These are phyloP conservation scores for Erinaceus europaeus DNA, from an alignment of 2,113 vertebrate genomes.

Conservation along the genomic window DNA sequence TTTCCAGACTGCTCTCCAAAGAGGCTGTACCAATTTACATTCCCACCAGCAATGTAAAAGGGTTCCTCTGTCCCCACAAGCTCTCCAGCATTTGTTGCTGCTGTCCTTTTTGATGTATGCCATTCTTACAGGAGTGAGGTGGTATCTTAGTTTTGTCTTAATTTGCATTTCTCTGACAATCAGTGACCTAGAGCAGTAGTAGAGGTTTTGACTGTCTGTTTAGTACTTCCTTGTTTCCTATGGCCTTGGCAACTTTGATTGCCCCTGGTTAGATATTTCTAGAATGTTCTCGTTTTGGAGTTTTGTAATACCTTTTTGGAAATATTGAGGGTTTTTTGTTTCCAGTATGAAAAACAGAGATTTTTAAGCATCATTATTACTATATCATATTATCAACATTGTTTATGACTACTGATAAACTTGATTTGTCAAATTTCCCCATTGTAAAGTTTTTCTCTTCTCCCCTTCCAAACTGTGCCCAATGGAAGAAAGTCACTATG, in stretches of 20 bases:
- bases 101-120: too few species aligned
- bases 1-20: neutral
- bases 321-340: neutral
- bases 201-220: too few species aligned
- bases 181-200: too few species aligned
- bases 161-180: too few species aligned
- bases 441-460: neutral
- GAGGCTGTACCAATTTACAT: too few species aligned
- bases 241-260: slow-evolving; percentile 3
- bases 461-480: neutral
- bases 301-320: neutral
- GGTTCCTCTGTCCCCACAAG: too few species aligned
- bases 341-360: neutral
- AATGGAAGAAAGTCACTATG: neutral
- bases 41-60: too few species aligned
- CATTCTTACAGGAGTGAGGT: too few species aligned
- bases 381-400: neutral
- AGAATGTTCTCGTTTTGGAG: neutral
- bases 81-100: too few species aligned
- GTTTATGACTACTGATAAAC: neutral
- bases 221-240: neutral
- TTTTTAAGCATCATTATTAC: neutral
- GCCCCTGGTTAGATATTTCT: neutral
- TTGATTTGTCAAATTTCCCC: neutral
- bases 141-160: too few species aligned